Percentiles rank a stretch among this genome's conserved stretches.
Conservation (phyloP, 2,113 vertebrate species). For the Piprites chloris region DNA sequence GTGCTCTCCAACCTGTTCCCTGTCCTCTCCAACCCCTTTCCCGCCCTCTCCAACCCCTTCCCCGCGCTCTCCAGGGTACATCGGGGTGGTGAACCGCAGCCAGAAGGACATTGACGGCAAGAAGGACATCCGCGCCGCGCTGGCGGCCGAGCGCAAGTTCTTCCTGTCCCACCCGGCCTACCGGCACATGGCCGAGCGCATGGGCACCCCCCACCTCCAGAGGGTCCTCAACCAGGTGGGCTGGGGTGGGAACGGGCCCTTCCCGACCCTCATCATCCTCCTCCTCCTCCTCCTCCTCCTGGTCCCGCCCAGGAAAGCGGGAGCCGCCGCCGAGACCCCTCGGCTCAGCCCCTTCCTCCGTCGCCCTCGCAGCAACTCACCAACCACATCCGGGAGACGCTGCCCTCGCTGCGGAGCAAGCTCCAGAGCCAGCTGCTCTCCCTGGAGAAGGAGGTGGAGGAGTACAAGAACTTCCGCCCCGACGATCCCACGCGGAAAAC, state of each 20-base stretch:
- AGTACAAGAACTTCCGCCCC: slow-evolving; percentile 94
- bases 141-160: slow-evolving; percentile 94
- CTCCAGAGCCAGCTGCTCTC: slow-evolving; percentile 95
- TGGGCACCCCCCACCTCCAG: slow-evolving; percentile 94
- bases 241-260: not conserved
- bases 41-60: no score
- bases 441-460: slow-evolving; percentile 95
- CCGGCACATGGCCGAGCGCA: slow-evolving; percentile 92
- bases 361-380: slow-evolving; percentile 85
- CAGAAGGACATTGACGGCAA: slow-evolving; percentile 97
- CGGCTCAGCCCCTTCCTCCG: fast-evolving
- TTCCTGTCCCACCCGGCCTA: slow-evolving; percentile 94
- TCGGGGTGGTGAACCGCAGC: slow-evolving; percentile 95
- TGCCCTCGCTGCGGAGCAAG: slow-evolving; percentile 91
- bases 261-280: fast-evolving
- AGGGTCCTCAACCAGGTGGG: slow-evolving; percentile 92
- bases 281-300: no score
- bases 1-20: no score
- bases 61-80: slow-evolving; percentile 74
- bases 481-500: slow-evolving; percentile 96
- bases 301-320: fast-evolving
- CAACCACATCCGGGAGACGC: slow-evolving; percentile 95
- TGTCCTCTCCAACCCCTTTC: no score
- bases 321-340: no score
- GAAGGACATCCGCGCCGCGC: slow-evolving; percentile 89